phyloP scores from a whole-genome alignment of 2,113 vertebrate species.

The Eleginops maclovinus region DNA sequence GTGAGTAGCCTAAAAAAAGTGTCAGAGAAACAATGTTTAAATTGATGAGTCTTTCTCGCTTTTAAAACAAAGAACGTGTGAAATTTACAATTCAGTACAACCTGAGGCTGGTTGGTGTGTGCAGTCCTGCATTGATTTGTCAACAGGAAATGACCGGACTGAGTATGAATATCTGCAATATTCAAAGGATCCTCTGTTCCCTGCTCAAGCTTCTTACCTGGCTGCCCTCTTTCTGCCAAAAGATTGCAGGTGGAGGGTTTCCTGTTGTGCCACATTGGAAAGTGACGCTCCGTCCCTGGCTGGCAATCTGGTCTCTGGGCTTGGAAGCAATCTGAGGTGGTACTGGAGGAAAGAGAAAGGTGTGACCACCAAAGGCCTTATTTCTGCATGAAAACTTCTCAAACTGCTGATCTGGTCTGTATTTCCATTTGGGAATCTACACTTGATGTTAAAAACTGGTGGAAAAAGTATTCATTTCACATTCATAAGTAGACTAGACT shows the following conservation, averaged over 20 bases:
- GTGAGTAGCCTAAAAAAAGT: conserved; percentile 57
- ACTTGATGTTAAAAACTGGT: conserved; percentile 1
- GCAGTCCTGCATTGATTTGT: not conserved
- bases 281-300: conserved; percentile 91
- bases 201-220: conserved; percentile 85
- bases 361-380: not conserved
- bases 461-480: not conserved
- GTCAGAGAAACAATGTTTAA: conserved; percentile 37
- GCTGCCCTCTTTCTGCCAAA: conserved; percentile 99
- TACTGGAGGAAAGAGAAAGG: conserved; percentile 84
- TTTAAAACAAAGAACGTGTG: conserved; percentile 59
- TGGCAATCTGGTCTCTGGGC: conserved; percentile 94
- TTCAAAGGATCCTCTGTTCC: conserved; percentile 18
- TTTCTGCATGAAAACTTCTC: not conserved
- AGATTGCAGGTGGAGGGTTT: conserved; percentile 97
- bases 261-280: conserved; percentile 96
- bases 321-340: conserved; percentile 94
- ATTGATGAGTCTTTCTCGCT: conserved; percentile 65
- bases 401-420: not conserved
- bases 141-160: not conserved
- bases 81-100: conserved; percentile 54
- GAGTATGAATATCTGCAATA: conserved; percentile 1
- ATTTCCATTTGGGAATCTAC: not conserved
- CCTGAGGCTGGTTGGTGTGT: not conserved
- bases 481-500: no score